phyloP scores from a whole-genome alignment of 1,140 invertebrate species.

The Sarcophaga bullata region DNA sequence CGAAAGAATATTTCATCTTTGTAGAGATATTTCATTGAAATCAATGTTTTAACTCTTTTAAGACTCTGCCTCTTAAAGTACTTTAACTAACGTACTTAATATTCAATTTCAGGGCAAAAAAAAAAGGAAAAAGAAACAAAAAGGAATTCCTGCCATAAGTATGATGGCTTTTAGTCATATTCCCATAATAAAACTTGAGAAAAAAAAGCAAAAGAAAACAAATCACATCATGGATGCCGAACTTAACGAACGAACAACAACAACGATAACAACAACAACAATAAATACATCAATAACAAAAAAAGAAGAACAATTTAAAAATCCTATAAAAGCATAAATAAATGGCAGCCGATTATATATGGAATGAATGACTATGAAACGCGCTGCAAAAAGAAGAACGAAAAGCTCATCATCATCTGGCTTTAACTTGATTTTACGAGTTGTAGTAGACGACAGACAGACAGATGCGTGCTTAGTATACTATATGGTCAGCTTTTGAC shows the following conservation, averaged over 20 bases:
- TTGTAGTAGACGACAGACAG: too few species aligned
- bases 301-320: conserved; percentile 45
- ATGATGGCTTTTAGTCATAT: background rate
- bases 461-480: too few species aligned
- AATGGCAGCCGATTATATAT: conserved; percentile 48
- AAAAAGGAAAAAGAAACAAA: background rate
- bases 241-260: background rate
- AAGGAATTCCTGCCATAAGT: background rate
- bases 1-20: too few species aligned
- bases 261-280: background rate
- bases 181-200: conserved; percentile 1
- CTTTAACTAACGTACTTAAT: background rate
- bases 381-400: background rate
- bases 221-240: conserved; percentile 18
- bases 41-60: background rate
- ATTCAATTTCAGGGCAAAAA: background rate
- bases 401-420: background rate
- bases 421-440: too few species aligned
- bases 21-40: too few species aligned
- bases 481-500: background rate
- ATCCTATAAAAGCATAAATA: conserved; percentile 63
- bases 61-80: background rate
- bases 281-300: background rate
- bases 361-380: background rate
- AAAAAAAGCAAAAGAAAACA: background rate